Conservation (phyloP, 30 jellyfish, hydroid and myxozoan species). For the Phacellophora camtschatica region DNA sequence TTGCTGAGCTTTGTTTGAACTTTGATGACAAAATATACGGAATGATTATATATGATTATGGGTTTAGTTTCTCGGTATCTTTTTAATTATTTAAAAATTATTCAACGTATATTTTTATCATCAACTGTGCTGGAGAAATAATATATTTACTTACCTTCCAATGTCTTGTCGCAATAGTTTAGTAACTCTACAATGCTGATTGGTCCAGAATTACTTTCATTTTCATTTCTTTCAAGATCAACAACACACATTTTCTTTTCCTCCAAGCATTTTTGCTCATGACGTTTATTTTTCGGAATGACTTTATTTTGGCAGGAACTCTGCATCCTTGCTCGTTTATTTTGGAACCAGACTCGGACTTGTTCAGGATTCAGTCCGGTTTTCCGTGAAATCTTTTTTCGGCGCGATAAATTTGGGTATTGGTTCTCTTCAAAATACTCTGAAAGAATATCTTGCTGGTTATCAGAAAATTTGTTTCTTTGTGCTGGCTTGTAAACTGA, state of each 20-base stretch:
- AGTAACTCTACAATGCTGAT: background rate
- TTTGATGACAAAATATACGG: no score
- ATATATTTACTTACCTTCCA: background rate
- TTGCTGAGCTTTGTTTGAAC: no score
- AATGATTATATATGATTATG: no score
- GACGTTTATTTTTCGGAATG: background rate
- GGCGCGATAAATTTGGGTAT: slow-evolving; percentile 5
- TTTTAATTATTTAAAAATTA: no score
- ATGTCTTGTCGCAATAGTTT: background rate
- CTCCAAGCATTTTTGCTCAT: background rate
- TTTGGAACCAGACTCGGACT: slow-evolving; percentile 48
- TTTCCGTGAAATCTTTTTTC: background rate
- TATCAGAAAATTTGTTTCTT: slow-evolving; percentile 17
- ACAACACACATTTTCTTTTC: background rate
- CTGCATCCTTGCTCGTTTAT: slow-evolving; percentile 37
- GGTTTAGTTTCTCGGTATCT: no score
- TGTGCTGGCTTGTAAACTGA: slow-evolving; percentile 21
- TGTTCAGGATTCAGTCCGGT: slow-evolving; percentile 37
- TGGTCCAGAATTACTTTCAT: background rate
- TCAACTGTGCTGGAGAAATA: no score
- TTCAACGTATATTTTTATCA: no score
- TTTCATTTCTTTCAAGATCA: background rate
- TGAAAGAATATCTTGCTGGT: slow-evolving; percentile 14
- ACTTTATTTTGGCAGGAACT: background rate
- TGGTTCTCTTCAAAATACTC: slow-evolving; percentile 7